Evolutionary conservation across 2,113 vertebrate genomes (phyloP).

Genomic region (Hassar affinis): DNA sequence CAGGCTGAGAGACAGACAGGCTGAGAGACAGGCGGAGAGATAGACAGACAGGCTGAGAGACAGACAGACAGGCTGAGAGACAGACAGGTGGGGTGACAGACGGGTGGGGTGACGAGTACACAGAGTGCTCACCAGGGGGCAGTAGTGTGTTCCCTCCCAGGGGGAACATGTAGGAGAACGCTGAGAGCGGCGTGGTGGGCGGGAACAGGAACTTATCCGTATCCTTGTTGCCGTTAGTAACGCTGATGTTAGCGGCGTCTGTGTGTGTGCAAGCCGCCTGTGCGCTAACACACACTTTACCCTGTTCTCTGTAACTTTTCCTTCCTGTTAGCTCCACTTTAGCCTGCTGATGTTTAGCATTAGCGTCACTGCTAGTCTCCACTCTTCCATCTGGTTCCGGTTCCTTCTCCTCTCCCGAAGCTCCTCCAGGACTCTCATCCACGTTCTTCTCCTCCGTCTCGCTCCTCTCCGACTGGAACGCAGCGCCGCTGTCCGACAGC

Average conservation of each 20-base stretch:
- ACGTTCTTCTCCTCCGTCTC: slow-evolving; percentile 75
- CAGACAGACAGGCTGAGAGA: background rate
- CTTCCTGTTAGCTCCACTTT: slow-evolving; percentile 71
- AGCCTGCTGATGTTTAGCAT: slow-evolving; percentile 58
- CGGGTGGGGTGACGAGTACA: background rate
- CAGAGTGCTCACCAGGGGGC: slow-evolving; percentile 41
- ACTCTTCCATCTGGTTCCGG: slow-evolving; percentile 73
- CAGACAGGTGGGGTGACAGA: background rate
- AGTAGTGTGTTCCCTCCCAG: slow-evolving; percentile 70
- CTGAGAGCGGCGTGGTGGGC: slow-evolving; percentile 67
- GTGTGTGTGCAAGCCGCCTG: slow-evolving; percentile 68
- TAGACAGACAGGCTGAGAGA: background rate
- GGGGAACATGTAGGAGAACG: slow-evolving; percentile 78
- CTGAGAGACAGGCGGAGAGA: background rate
- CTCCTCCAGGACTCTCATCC: slow-evolving; percentile 66
- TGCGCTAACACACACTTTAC: slow-evolving; percentile 67
- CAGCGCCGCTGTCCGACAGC: slow-evolving; percentile 64
- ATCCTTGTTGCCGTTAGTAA: slow-evolving; percentile 74
- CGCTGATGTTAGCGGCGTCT: background rate
- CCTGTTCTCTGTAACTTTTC: slow-evolving; percentile 72
- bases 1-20: background rate
- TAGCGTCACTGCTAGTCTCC: slow-evolving; percentile 70
- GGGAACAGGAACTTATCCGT: slow-evolving; percentile 79
- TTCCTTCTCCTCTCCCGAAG: slow-evolving; percentile 80
- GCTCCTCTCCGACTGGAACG: slow-evolving; percentile 65